These are phyloP conservation scores for Oreocharis arfaki DNA, from an alignment of 2,113 vertebrate genomes.

Conservation along the genomic window DNA sequence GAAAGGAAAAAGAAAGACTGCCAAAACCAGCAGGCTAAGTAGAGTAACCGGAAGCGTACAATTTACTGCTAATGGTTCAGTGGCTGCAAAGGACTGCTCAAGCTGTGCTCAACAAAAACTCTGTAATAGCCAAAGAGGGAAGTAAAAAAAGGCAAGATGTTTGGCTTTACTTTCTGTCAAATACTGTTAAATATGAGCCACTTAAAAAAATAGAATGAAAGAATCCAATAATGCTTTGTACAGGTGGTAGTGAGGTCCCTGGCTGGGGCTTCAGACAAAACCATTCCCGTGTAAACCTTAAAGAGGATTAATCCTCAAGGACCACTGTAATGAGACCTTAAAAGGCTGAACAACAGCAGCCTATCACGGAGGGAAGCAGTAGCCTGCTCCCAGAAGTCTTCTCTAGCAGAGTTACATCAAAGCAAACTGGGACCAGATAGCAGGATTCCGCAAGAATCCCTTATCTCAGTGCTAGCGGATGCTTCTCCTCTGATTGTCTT, in stretches of 20 bases:
- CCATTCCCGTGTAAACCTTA: slow-evolving; percentile 83
- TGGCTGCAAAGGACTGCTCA: slow-evolving; percentile 20
- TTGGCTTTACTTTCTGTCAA: slow-evolving; percentile 22
- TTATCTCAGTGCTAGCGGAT: slow-evolving; percentile 91
- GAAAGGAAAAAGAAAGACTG: neutral
- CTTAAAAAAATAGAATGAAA: neutral
- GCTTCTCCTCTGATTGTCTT: slow-evolving; percentile 92
- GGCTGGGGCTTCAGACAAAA: slow-evolving; percentile 81
- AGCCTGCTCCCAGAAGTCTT: slow-evolving; percentile 83
- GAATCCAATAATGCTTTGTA: slow-evolving; percentile 54
- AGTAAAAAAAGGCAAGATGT: neutral
- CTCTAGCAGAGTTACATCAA: slow-evolving; percentile 92
- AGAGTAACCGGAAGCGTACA: neutral
- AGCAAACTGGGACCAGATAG: slow-evolving; percentile 84
- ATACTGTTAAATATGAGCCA: slow-evolving; percentile 22
- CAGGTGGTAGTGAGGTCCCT: slow-evolving; percentile 73
- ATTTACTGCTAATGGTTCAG: neutral
- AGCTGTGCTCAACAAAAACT: slow-evolving; percentile 40
- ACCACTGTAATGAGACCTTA: slow-evolving; percentile 89
- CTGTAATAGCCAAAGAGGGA: neutral
- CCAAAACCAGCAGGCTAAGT: slow-evolving; percentile 23
- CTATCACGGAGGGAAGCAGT: slow-evolving; percentile 72
- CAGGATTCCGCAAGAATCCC: slow-evolving; percentile 84
- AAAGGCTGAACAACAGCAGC: slow-evolving; percentile 83
- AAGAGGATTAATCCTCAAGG: slow-evolving; percentile 91